phyloP scores from a whole-genome alignment of 2,797 vertebrate species.

The Odontamblyopus lacepedii region DNA sequence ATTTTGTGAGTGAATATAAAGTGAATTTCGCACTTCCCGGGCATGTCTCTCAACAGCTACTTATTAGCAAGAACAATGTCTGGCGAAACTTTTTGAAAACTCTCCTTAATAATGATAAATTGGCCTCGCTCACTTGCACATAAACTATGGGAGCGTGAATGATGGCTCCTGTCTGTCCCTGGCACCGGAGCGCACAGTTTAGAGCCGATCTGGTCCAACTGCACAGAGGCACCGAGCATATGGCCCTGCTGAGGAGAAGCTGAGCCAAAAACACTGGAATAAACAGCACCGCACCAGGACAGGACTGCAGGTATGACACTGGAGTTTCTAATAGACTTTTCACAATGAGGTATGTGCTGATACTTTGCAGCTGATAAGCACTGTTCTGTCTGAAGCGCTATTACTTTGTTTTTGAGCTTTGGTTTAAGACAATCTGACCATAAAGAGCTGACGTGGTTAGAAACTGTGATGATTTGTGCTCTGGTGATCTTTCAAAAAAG shows the following conservation, averaged over 20 bases:
- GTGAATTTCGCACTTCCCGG: neutral
- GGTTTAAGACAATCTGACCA: no score
- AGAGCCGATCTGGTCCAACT: slow-evolving; percentile 53
- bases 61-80: slow-evolving; percentile 19
- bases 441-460: no score
- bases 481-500: no score
- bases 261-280: slow-evolving; percentile 44
- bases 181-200: slow-evolving; percentile 47
- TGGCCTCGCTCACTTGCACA: slow-evolving; percentile 10
- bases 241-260: slow-evolving; percentile 52
- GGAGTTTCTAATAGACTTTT: neutral
- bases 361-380: no score
- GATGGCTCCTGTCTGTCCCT: slow-evolving; percentile 42
- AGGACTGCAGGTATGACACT: slow-evolving; percentile 7
- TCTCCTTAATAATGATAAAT: slow-evolving; percentile 37
- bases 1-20: neutral
- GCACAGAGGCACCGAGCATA: slow-evolving; percentile 50
- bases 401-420: no score
- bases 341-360: no score
- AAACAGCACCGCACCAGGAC: slow-evolving; percentile 21
- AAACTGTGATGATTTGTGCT: no score
- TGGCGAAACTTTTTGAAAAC: slow-evolving; percentile 17
- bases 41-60: neutral
- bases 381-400: no score
- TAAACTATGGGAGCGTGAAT: slow-evolving; percentile 38